phyloP scores from a whole-genome alignment of 2,888 invertebrate species.

The Melanostoma mellinum region DNA sequence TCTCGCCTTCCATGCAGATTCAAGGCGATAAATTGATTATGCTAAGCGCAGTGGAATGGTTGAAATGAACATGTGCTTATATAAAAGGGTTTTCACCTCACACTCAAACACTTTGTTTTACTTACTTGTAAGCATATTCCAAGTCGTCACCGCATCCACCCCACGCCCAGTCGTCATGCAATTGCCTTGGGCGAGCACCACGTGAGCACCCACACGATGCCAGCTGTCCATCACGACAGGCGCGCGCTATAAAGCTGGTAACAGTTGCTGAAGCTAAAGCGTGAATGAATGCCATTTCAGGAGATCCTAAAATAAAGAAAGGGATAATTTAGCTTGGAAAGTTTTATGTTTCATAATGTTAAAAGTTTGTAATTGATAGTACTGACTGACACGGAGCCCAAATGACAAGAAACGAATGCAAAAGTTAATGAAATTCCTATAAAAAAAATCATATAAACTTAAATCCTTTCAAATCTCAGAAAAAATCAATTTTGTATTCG shows the following conservation, averaged over 20 bases:
- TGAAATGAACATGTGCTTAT: slow-evolving; percentile 34
- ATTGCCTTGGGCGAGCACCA: slow-evolving; percentile 90
- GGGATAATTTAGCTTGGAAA: slow-evolving; percentile 23
- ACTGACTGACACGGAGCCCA: too few relatives aligned
- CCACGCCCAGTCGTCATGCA: slow-evolving; percentile 97
- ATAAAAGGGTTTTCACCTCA: slow-evolving; percentile 39
- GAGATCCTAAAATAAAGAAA: slow-evolving; percentile 84
- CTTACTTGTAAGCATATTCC: slow-evolving; percentile 96
- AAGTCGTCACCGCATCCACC: slow-evolving; percentile 99
- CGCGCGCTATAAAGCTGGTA: slow-evolving; percentile 92
- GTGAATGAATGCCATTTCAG: slow-evolving; percentile 95
- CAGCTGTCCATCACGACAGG: slow-evolving; percentile 95
- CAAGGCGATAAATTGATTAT: slow-evolving; percentile 68
- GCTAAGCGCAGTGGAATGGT: slow-evolving; percentile 32
- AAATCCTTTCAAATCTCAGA: too few relatives aligned
- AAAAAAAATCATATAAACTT: too few relatives aligned
- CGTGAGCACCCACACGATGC: slow-evolving; percentile 95
- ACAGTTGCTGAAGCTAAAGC: slow-evolving; percentile 95
- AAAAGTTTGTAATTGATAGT: too few relatives aligned
- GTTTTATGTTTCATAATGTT: background rate
- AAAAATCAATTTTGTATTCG: too few relatives aligned
- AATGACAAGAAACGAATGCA: too few relatives aligned
- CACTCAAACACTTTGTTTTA: slow-evolving; percentile 71
- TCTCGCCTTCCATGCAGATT: slow-evolving; percentile 43
- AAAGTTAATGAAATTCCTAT: too few relatives aligned